Percentiles rank a stretch among this genome's conserved stretches.
Evolutionary conservation across 2,797 vertebrate species (phyloP).

Genomic region (Sebastes reedi): DNA sequence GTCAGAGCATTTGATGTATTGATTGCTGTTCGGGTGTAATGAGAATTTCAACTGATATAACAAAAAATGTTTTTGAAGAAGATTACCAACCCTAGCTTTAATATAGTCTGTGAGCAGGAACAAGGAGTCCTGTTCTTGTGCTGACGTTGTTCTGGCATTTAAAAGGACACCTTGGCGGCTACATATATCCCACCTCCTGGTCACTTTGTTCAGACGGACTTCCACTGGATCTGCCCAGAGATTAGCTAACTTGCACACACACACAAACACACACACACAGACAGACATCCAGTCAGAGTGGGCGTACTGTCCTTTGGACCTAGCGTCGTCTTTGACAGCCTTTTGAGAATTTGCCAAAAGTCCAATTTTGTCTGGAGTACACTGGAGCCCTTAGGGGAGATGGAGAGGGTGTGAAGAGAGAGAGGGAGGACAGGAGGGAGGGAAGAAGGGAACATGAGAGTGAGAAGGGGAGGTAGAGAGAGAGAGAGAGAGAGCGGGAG

Average conservation of each 20-base stretch:
- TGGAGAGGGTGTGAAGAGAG: slow-evolving; percentile 19
- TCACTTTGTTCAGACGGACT: slow-evolving; percentile 38
- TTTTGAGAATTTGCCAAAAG: slow-evolving; percentile 16
- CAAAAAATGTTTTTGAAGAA: background rate
- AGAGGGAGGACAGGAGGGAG: background rate
- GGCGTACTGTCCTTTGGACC: slow-evolving; percentile 23
- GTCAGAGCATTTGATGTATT: no score
- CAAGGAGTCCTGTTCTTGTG: background rate
- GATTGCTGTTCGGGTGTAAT: no score
- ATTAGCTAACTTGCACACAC: slow-evolving; percentile 28
- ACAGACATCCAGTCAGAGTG: background rate
- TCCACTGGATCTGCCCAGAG: slow-evolving; percentile 26
- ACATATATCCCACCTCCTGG: background rate
- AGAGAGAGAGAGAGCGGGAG: background rate
- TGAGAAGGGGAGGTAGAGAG: background rate
- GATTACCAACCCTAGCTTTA: background rate
- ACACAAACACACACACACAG: background rate
- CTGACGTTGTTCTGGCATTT: slow-evolving; percentile 17
- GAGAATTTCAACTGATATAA: no score
- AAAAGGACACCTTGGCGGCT: slow-evolving; percentile 20
- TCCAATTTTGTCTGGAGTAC: slow-evolving; percentile 16
- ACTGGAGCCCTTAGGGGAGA: slow-evolving; percentile 3
- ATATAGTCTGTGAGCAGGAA: background rate
- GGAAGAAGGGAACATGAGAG: background rate
- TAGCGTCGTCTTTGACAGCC: slow-evolving; percentile 23